Base-by-base conservation (phyloP, 2,113 vertebrate species). In the Caracal caracal region DNA sequence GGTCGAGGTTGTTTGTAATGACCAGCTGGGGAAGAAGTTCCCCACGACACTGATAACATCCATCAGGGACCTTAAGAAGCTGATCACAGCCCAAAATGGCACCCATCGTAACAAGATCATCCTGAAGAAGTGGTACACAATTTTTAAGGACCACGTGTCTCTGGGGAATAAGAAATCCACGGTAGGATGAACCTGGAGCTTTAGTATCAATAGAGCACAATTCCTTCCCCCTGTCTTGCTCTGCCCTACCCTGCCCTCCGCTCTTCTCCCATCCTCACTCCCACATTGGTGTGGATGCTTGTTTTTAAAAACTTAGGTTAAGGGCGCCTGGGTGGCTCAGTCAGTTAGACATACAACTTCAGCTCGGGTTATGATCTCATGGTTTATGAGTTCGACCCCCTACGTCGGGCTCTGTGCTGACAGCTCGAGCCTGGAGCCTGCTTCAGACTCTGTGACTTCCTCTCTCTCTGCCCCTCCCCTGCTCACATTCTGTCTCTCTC, bases 1-100 rank as follows among this genome's bases (percentile, higher is more conserved):
- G 99, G 99, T 99, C 65, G 99, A 99, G 98, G 99, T 99, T 59
- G 99, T 99, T 68, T 99, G 99, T 94, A 99, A 99, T 5, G 98
- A 99, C 93, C 98, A 99, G 3, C 94, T 99, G 98, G 99, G 99
- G 30, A 99, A 99, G 93, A 99, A 99, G 90, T 99, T 99, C 96
- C 97, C 98, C 19, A 98, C 99, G 99, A 99, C 98, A 97, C 98
- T 40, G 99, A 99, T 43, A 99, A 99, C 78, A 97, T 43, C 94
- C n/a, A 99, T 99, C 1, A 98, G 99, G 19, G 99, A 99, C 95
- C 98, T 99, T 92, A 99, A 99, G 98, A 99, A 99, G 88, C 98
- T 99, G 33, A 99, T 99, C 10, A 98, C 99, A 17, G 99, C 99
- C 4, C 99, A 99, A 96, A 99, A 99, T 1, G 99, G 99, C 40